Base-by-base conservation (phyloP, 2,113 vertebrate species). In the Bettongia penicillata region DNA sequence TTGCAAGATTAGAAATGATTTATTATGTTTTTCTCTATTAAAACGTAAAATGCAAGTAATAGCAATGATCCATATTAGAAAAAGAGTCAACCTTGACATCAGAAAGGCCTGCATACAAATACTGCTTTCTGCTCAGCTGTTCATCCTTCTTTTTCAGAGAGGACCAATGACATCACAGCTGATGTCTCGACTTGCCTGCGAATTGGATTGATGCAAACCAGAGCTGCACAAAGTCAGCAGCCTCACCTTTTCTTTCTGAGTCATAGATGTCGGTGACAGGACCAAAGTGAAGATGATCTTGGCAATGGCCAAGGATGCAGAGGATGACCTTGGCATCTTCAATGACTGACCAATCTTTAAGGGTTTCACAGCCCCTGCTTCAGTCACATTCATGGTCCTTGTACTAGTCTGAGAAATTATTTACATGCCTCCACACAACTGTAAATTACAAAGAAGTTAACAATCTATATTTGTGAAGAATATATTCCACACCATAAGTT, bases 11-110 rank as follows among this genome's bases (percentile, higher is more conserved):
- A 93, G 31, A 96, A 96, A 93, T 96, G 94, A 37, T 91, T 97
- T 84, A 97, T 95, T 94, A 94, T 68, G 7, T 95, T 95, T 94
- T 91, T 96, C 96, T 52, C 95, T 90, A 51, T 96, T 68, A 94
- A 89, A 94, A 94, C 2, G n/a, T 7, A 84, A 43, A 84, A 84
- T 8, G 5, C n/a, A 22, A n/a, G 6, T 43, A 43, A 84, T 43
- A 84, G 1, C 16, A 43, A 8, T 23, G 5, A 84, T 84, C 19
- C n/a, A 84, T 84, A 84, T 43, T 23, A 19, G n/a, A 84, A 43
- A 8, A 6, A 43, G n/a, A 43, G n/a, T 84, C 68, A 84, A 22
- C n/a, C 6, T 84, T 22, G 37, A 84, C 4, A 22, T 84, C 37
- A 43, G 37, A 16, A 77, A 84, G 68, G 23, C 19, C 37, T 43